phyloP scores from a whole-genome alignment of 2,888 invertebrate species.

The Pocota personata region DNA sequence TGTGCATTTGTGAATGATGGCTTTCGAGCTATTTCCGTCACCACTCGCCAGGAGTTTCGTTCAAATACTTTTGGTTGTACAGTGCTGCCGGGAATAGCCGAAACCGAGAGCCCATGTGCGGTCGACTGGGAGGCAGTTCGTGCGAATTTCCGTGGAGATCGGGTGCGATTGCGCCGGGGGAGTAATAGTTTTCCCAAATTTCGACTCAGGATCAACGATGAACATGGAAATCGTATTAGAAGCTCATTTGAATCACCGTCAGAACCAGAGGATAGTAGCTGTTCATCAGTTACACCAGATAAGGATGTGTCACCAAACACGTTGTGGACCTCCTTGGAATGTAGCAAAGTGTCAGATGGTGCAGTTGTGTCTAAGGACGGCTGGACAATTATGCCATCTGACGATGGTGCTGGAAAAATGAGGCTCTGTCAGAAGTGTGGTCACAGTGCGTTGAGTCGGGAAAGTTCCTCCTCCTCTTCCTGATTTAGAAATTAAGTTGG shows the following conservation, averaged over 20 bases:
- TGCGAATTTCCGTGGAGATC: slow-evolving; percentile 69
- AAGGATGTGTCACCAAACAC: slow-evolving; percentile 1
- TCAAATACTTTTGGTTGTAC: slow-evolving; percentile 70
- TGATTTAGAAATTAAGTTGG: slow-evolving; percentile 43
- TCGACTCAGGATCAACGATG: slow-evolving; percentile 74
- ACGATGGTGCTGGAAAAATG: background rate
- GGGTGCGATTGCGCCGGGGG: slow-evolving; percentile 26
- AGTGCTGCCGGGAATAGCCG: slow-evolving; percentile 74
- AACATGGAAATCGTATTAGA: slow-evolving; percentile 72
- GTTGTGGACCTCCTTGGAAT: slow-evolving; percentile 52
- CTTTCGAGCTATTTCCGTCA: slow-evolving; percentile 49
- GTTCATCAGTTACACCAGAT: slow-evolving; percentile 32
- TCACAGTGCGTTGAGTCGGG: slow-evolving; percentile 32
- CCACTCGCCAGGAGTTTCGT: slow-evolving; percentile 49
- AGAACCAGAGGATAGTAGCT: slow-evolving; percentile 50
- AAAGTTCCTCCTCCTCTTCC: slow-evolving; percentile 52
- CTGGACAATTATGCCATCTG: slow-evolving; percentile 63
- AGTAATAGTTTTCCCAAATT: slow-evolving; percentile 63
- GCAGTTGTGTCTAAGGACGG: slow-evolving; percentile 64
- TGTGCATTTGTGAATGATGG: slow-evolving; percentile 77
- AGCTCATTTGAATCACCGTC: slow-evolving; percentile 74
- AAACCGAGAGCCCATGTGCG: slow-evolving; percentile 58
- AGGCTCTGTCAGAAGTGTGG: slow-evolving; percentile 61
- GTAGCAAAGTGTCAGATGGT: slow-evolving; percentile 31
- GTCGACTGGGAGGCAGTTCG: slow-evolving; percentile 75